Base-by-base conservation (phyloP, 2,797 vertebrate genomes). In the Clarias platycephalus region DNA sequence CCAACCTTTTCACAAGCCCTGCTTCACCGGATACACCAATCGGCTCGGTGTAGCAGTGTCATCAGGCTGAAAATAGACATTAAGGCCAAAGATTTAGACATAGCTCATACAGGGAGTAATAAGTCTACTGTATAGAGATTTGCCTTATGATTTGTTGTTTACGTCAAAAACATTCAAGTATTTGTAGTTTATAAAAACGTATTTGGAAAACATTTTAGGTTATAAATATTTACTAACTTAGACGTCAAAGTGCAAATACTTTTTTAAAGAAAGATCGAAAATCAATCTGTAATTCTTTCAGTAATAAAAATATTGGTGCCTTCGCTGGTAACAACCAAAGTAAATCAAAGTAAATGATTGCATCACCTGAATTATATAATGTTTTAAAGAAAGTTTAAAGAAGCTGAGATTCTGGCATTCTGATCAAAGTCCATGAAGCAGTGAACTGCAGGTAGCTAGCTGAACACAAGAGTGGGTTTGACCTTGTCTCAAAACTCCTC, bases 1-100 rank as follows among this genome's bases (percentile, higher is more conserved):
- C n/a, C 72, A 81, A 80, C 83, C 66, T 55, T 49, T 76, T 63
- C 28, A 9, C 70, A 78, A 74, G 62, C 82, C 67, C 66, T 68
- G 58, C 80, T 87, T 70, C 82, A 82, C 82, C 72, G 77, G 68
- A 84, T 74, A 78, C 55, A 82, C 85, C 87, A 53, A 84, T 81
- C 82, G 67, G 84, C 82, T 82, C 57, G 22, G 81, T 58, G 44
- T 84, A 75, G 88, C 72, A 71, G 53, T 67, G 86, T 82, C 81
- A 79, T 85, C 82, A 89, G 64, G 63, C 72, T 70, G 86, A 88
- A 87, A 64, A 76, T 58, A 84, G 76, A 79, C 74, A 82, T 86
- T 85, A 58, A 37, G 82, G 78, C 60, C 76, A 40, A n/a, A 85
- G 81, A 74, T 44, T 57, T 67, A 37, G 71, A 64, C 18, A 13